Conservation (phyloP, 1,140 invertebrate species). For the Drosophila subpulchrella region DNA sequence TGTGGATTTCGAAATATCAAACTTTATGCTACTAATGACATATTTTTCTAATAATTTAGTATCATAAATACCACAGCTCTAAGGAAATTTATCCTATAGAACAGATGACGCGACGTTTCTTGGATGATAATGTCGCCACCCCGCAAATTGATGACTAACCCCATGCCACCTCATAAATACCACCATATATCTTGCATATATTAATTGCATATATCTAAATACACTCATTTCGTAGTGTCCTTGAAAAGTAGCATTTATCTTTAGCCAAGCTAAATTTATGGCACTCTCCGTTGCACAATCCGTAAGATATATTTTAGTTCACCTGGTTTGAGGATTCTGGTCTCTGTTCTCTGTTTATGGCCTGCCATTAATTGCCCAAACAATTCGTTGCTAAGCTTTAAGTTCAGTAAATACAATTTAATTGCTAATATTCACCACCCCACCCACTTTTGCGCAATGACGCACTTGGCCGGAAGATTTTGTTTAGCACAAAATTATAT, state of each 20-base stretch:
- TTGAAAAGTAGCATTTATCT: slow-evolving; percentile 33
- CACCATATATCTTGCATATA: slow-evolving; percentile 37
- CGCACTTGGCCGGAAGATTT: slow-evolving; percentile 53
- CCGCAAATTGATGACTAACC: slow-evolving; percentile 33
- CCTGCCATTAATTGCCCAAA: slow-evolving; percentile 49
- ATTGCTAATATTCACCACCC: slow-evolving; percentile 31
- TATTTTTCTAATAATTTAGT: background rate
- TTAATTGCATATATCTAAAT: slow-evolving; percentile 26
- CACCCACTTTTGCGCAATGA: slow-evolving; percentile 41
- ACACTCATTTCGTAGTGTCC: slow-evolving; percentile 15
- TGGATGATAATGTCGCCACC: slow-evolving; percentile 21
- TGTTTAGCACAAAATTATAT: slow-evolving; percentile 56
- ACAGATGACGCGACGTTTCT: background rate
- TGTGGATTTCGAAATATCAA: background rate
- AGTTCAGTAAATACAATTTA: slow-evolving; percentile 43
- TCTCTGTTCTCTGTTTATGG: slow-evolving; percentile 22
- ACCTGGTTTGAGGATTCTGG: slow-evolving; percentile 27
- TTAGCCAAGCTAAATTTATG: slow-evolving; percentile 23
- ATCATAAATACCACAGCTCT: no score
- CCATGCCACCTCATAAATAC: slow-evolving; percentile 33
- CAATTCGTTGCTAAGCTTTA: slow-evolving; percentile 9
- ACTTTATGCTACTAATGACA: no score
- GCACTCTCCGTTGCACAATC: slow-evolving; percentile 17
- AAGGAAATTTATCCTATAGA: slow-evolving; percentile 21
- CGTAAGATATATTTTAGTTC: slow-evolving; percentile 20